phyloP scores from a whole-genome alignment of 2,797 vertebrate genomes.

The Mallotus villosus region DNA sequence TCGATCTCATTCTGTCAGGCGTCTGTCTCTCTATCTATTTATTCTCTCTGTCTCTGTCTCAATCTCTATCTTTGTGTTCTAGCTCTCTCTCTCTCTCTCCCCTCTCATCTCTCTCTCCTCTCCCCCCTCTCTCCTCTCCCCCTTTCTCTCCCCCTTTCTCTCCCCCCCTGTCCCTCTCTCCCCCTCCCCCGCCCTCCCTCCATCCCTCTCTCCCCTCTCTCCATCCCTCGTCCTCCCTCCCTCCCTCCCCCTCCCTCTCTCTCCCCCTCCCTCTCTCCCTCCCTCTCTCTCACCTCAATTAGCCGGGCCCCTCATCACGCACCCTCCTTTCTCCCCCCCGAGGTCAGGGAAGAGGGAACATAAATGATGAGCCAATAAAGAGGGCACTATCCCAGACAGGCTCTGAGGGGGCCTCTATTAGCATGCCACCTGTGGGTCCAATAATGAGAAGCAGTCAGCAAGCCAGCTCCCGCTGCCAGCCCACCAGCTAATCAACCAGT shows the following conservation, averaged over 20 bases:
- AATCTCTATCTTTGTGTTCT: background rate
- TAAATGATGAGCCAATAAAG: slow-evolving; percentile 39
- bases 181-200: background rate
- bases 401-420: slow-evolving; percentile 35
- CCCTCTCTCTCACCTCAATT: background rate
- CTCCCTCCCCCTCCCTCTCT: background rate
- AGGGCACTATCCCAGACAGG: slow-evolving; percentile 10
- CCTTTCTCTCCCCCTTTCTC: background rate
- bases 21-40: background rate
- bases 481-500: background rate
- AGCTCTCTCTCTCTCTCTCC: background rate
- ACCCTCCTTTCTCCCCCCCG: background rate
- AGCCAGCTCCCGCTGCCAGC: background rate
- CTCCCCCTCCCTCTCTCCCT: background rate
- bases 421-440: slow-evolving; percentile 19
- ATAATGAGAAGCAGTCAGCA: slow-evolving; percentile 1
- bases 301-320: slow-evolving; percentile 12
- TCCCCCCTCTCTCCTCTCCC: background rate
- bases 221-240: background rate
- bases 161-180: background rate
- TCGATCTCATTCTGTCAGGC: too few species aligned
- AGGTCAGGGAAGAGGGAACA: slow-evolving; percentile 29
- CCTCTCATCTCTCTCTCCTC: background rate
- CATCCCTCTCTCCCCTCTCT: background rate
- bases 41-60: background rate